Evolutionary conservation across 1,140 invertebrate species (phyloP).

Genomic region (Oryzaephilus surinamensis): DNA sequence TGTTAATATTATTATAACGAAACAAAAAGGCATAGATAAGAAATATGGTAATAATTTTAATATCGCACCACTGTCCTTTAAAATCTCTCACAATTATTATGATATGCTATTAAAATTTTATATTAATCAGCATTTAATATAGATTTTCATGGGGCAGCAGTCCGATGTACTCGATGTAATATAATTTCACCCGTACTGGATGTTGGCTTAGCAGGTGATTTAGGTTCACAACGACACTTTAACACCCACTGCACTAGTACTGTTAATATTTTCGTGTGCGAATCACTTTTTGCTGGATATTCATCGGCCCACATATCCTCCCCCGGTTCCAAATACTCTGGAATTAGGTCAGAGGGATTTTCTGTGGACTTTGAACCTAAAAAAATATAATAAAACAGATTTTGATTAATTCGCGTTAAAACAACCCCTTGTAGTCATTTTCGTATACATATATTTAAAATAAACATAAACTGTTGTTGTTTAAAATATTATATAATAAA

Average conservation of each 20-base stretch:
- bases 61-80: background rate
- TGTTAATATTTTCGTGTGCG: slow-evolving; percentile 18
- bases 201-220: slow-evolving; percentile 8
- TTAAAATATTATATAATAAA: slow-evolving; percentile 1
- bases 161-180: slow-evolving; percentile 32
- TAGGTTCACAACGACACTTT: slow-evolving; percentile 27
- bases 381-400: too few relatives aligned
- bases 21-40: background rate
- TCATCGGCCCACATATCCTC: slow-evolving; percentile 30
- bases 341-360: slow-evolving; percentile 20
- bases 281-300: slow-evolving; percentile 12
- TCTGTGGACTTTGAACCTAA: too few relatives aligned
- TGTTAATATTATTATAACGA: background rate
- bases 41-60: background rate
- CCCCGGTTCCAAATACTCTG: slow-evolving; percentile 29
- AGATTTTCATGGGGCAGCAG: slow-evolving; percentile 21
- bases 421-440: too few relatives aligned
- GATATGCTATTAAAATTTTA: background rate
- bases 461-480: too few relatives aligned
- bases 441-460: slow-evolving; percentile 2
- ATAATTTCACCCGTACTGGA: slow-evolving; percentile 19
- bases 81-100: background rate
- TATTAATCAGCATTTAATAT: background rate
- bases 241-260: slow-evolving; percentile 32
- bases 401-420: too few relatives aligned